These are phyloP conservation scores for Agriopis leucophaearia DNA, from an alignment of 2,888 invertebrate genomes.

Conservation along the genomic window DNA sequence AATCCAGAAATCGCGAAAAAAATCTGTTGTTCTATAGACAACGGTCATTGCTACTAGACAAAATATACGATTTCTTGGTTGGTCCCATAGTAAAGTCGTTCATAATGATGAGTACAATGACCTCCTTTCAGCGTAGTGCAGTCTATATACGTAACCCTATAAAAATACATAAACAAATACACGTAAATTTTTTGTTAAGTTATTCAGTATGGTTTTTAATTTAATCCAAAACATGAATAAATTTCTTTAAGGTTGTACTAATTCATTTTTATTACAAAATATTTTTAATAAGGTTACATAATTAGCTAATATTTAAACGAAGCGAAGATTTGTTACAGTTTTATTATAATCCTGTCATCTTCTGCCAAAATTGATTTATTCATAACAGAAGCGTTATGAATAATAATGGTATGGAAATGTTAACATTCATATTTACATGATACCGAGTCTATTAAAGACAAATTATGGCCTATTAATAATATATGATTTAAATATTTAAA, in stretches of 20 bases:
- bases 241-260: not conserved
- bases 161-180: too few relatives aligned
- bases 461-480: conserved; percentile 36
- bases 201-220: not conserved
- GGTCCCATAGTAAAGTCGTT: too few relatives aligned
- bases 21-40: too few relatives aligned
- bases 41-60: too few relatives aligned
- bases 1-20: too few relatives aligned
- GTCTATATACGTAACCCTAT: too few relatives aligned
- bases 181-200: too few relatives aligned
- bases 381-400: conserved; percentile 33
- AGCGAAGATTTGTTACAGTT: conserved; percentile 23
- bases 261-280: conserved; percentile 9
- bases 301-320: conserved; percentile 4
- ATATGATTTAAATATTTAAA: conserved; percentile 36
- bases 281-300: conserved; percentile 2
- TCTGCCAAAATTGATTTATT: conserved; percentile 20
- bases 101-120: too few relatives aligned
- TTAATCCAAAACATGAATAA: conserved; percentile 1
- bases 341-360: conserved; percentile 9
- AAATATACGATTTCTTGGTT: too few relatives aligned
- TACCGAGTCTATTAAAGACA: conserved; percentile 27
- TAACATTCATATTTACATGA: conserved; percentile 30
- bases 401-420: conserved; percentile 28
- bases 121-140: too few relatives aligned